phyloP scores from a whole-genome alignment of 1,140 invertebrate genomes.

The Coptotermes formosanus region DNA sequence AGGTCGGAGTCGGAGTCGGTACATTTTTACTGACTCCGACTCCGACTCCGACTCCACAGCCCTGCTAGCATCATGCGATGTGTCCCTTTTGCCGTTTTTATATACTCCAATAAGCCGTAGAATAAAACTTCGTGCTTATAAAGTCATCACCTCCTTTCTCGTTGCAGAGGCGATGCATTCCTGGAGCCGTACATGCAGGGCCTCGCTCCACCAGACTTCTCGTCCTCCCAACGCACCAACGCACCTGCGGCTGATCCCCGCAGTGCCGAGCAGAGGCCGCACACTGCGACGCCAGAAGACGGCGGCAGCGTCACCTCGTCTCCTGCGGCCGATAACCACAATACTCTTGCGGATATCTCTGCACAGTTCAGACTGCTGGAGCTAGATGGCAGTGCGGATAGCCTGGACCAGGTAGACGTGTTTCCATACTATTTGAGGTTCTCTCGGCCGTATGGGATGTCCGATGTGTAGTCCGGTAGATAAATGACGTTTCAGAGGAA shows the following conservation, averaged over 20 bases:
- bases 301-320: conserved; percentile 11
- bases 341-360: conserved; percentile 26
- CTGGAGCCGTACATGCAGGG: conserved; percentile 38
- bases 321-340: background rate
- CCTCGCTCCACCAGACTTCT: conserved; percentile 27
- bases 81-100: too few relatives aligned
- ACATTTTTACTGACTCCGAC: too few relatives aligned
- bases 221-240: background rate
- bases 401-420: conserved; percentile 28
- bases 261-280: background rate
- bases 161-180: conserved; percentile 37
- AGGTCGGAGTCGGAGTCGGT: too few relatives aligned
- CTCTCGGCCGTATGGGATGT: background rate
- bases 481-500: too few relatives aligned
- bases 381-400: conserved; percentile 33
- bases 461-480: background rate
- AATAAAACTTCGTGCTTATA: too few relatives aligned
- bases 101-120: too few relatives aligned
- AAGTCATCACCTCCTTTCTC: background rate
- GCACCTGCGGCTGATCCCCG: background rate
- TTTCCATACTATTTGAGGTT: background rate
- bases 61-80: too few relatives aligned
- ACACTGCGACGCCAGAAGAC: conserved; percentile 10
- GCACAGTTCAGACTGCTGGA: conserved; percentile 31
- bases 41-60: too few relatives aligned